These are phyloP conservation scores for Hydriomena furcata DNA, from an alignment of 2,888 invertebrate species.

Conservation along the genomic window DNA sequence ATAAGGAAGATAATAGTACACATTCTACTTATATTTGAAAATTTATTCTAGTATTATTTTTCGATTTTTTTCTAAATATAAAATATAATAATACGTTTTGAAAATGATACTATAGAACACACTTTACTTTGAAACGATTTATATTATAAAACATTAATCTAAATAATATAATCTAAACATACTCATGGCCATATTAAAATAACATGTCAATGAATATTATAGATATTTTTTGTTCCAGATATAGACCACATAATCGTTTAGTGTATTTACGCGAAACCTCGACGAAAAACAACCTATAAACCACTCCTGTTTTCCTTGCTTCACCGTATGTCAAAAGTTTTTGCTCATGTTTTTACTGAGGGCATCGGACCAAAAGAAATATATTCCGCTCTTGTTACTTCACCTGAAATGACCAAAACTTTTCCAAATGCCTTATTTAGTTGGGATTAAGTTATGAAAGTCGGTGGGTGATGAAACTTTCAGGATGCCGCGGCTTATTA, in stretches of 20 bases:
- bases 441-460: conserved; percentile 53
- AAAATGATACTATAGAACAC: too few species aligned
- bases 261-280: conserved; percentile 42
- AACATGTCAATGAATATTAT: not conserved
- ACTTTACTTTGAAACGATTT: too few species aligned
- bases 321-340: conserved; percentile 57
- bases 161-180: too few species aligned
- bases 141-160: too few species aligned
- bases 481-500: conserved; percentile 41
- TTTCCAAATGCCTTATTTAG: conserved; percentile 47
- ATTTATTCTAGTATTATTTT: too few species aligned
- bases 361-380: conserved; percentile 54
- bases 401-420: conserved; percentile 57
- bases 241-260: conserved; percentile 18
- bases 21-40: too few species aligned
- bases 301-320: conserved; percentile 51
- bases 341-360: conserved; percentile 57
- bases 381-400: conserved; percentile 41
- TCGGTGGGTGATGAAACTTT: conserved; percentile 39
- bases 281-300: conserved; percentile 47
- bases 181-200: too few species aligned
- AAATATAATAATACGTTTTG: too few species aligned
- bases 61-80: too few species aligned
- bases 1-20: too few species aligned
- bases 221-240: conserved; percentile 10